These are phyloP conservation scores for Lasiurus cinereus DNA, from an alignment of 2,113 vertebrate genomes.

Conservation along the genomic window DNA sequence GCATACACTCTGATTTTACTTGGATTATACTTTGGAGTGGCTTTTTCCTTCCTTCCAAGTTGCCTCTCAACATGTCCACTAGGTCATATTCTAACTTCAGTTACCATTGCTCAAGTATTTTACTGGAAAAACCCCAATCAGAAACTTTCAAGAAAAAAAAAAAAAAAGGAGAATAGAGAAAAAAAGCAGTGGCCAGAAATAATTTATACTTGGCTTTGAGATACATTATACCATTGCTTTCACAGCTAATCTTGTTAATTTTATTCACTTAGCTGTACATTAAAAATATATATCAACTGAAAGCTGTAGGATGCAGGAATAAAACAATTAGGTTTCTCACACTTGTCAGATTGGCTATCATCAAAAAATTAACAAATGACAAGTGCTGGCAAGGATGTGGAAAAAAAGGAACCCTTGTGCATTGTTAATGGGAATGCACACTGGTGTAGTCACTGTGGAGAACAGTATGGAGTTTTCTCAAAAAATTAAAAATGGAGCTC, in stretches of 20 bases:
- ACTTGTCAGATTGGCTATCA: too few species aligned
- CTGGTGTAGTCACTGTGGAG: too few species aligned
- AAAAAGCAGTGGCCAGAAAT: neutral
- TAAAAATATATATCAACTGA: constrained; percentile 21
- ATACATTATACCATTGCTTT: constrained; percentile 21
- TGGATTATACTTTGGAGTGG: neutral
- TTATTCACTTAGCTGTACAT: constrained; percentile 38
- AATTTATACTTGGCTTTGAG: constrained; percentile 4
- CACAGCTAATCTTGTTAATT: constrained; percentile 27
- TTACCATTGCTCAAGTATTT: neutral
- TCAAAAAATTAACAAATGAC: too few species aligned
- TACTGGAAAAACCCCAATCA: constrained; percentile 1
- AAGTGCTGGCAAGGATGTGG: too few species aligned
- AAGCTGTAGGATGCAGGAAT: constrained; percentile 39
- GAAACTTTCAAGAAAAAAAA: neutral
- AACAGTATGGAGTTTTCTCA: too few species aligned
- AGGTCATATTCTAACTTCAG: neutral
- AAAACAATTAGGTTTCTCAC: constrained; percentile 14
- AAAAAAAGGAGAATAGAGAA: neutral
- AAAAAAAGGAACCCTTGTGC: too few species aligned
- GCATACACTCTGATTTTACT: neutral
- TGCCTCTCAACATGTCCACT: neutral
- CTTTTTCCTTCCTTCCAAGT: neutral
- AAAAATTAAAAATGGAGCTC: too few species aligned
- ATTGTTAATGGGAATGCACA: too few species aligned